These are phyloP conservation scores for Oscheius sp. DNA, from an alignment of 2,888 invertebrate genomes.

Conservation along the genomic window DNA sequence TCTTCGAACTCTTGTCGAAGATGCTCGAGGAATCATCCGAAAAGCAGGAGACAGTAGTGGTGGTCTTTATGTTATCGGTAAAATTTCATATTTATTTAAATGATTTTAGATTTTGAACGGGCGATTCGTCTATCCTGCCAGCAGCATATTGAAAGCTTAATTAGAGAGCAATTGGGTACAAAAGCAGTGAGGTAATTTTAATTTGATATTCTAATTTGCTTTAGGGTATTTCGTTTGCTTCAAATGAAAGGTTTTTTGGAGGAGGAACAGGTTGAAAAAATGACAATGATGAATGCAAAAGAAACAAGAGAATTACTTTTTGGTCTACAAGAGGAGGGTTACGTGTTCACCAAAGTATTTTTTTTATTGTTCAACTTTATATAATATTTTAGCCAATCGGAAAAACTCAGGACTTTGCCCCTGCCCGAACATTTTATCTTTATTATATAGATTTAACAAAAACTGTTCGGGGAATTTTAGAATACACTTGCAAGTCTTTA, in stretches of 20 bases:
- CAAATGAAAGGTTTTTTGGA: conserved; percentile 84
- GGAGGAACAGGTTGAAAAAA: conserved; percentile 82
- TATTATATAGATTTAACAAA: conserved; percentile 81
- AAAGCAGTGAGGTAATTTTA: conserved; percentile 72
- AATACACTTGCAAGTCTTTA: conserved; percentile 69
- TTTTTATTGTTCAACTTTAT: neutral
- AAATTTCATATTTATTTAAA: neutral
- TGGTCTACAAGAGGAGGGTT: conserved; percentile 83
- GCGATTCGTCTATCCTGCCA: conserved; percentile 81
- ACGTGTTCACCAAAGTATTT: conserved; percentile 55
- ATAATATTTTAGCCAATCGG: conserved; percentile 71
- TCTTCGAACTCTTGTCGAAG: conserved; percentile 77
- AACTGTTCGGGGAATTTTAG: conserved; percentile 72
- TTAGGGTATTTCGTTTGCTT: conserved; percentile 81
- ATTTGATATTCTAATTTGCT: neutral
- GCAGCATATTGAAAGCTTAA: conserved; percentile 81
- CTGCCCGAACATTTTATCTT: conserved; percentile 83
- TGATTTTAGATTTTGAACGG: conserved; percentile 74
- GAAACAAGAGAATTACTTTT: conserved; percentile 89
- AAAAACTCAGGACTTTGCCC: conserved; percentile 78
- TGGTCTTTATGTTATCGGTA: conserved; percentile 83
- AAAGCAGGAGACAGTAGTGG: conserved; percentile 84
- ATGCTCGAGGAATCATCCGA: conserved; percentile 80
- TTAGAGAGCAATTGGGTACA: conserved; percentile 85
- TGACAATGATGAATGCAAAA: conserved; percentile 91